Evolutionary conservation across 1,140 invertebrate species (phyloP), one percentile per base, ranked within the genome.

Genomic region (Vanessa atalanta): DNA sequence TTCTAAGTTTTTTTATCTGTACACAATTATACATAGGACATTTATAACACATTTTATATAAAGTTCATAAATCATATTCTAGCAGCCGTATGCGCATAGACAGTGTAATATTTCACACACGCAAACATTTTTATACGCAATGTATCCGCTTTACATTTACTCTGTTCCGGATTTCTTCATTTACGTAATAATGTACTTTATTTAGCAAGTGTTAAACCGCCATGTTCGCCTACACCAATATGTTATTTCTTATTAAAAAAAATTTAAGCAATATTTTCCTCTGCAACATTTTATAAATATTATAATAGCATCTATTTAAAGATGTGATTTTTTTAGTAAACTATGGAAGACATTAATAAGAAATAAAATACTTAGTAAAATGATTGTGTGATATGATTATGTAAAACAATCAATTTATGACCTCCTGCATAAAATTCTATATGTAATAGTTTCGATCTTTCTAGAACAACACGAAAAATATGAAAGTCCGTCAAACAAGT

Each of bases 91-190:
- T 37, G 57, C 64, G 50, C 51, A 64, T 65, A 51, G 64, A 65
- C 9, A 57, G 31, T 31, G 50, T 64, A 63, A 50, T 61, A 70
- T 60, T 48, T 53, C n/a, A 23, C 7, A 57, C 50, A 50, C 65
- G 26, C 50, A 43, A 73, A 6, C 53, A 23, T 23, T 57, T 57
- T 57, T 23, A 37, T 70, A 74, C 72, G 72, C 72, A 74, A 70
- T 70, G 61, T 73, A 73, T 74, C 72, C 72, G 72, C 72, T 70
- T 65, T 65, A 74, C 16, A 70, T 65, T 69, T 69, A 70, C 6
- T 14, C 48, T 65, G 67, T 74, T 74, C 72, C 72, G 72, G 72
- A 74, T 74, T 74, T 74, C 72, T 65, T 74, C 47, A 74, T 69
- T 69, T 74, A 74, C 67, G 72, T 74, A 74, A 74, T 61, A 61